A percentile compares a stretch with the other conserved stretches of the same genome.
These are phyloP conservation scores for Euborellia annulipes DNA, from an alignment of 1,140 invertebrate species.

Conservation along the genomic window DNA sequence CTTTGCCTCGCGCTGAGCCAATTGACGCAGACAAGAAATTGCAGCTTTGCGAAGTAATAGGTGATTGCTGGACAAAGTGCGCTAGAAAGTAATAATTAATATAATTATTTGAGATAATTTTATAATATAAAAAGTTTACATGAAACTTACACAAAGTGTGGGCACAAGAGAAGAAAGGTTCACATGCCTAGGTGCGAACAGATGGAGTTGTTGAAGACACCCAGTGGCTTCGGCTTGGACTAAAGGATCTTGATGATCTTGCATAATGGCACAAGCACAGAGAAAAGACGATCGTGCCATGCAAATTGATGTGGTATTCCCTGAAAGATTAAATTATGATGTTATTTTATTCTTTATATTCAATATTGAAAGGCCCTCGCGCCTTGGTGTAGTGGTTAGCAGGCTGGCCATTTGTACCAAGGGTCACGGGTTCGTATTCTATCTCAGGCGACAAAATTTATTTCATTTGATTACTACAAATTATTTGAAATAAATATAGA, in stretches of 20 bases:
- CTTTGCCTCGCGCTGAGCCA: conserved; percentile 88
- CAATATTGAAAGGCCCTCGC: no score
- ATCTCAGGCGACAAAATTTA: no score
- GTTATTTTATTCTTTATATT: no score
- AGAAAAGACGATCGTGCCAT: conserved; percentile 63
- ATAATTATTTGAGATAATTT: neutral
- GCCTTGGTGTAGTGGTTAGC: no score
- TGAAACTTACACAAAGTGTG: conserved; percentile 78
- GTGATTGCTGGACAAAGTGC: conserved; percentile 74
- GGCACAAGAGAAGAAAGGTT: conserved; percentile 87
- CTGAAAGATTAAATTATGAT: conserved; percentile 25
- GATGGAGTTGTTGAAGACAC: conserved; percentile 91
- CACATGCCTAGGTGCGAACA: conserved; percentile 90
- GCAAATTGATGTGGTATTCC: conserved; percentile 48
- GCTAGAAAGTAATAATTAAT: conserved; percentile 31
- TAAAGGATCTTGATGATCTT: conserved; percentile 73
- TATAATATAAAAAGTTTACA: conserved; percentile 5
- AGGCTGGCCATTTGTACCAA: no score
- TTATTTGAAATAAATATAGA: no score
- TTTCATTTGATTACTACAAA: no score
- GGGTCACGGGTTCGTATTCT: no score
- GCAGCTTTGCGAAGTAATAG: conserved; percentile 81
- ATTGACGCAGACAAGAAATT: conserved; percentile 84
- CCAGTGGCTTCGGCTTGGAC: conserved; percentile 92
- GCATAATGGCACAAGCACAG: conserved; percentile 83